A percentile compares a stretch with the other conserved stretches of the same genome.
Evolutionary conservation across 2,888 invertebrate genomes (phyloP).

Genomic region (Heteropelma amictum): DNA sequence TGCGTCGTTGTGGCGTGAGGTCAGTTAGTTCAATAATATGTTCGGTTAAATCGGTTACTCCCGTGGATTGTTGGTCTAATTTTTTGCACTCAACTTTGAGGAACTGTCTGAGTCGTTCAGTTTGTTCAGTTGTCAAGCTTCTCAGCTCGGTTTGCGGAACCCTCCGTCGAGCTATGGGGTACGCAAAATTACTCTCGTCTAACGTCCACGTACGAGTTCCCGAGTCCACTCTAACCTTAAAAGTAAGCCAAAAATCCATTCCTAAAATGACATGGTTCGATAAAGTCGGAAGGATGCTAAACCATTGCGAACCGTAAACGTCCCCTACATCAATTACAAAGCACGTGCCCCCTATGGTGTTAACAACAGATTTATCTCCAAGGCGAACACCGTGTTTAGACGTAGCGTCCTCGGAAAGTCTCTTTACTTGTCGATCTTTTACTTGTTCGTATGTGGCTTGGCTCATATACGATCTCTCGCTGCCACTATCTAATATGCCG

Average conservation of each 20-base stretch:
- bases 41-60: constrained; percentile 11
- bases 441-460: not conserved
- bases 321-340: too few species aligned
- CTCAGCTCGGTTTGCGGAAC: not conserved
- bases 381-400: not conserved
- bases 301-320: too few species aligned
- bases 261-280: not conserved
- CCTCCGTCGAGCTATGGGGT: not conserved
- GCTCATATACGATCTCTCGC: constrained; percentile 2
- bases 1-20: constrained; percentile 15
- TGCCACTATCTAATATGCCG: not conserved
- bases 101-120: not conserved
- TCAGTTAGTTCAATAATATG: constrained; percentile 17
- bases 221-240: constrained; percentile 7
- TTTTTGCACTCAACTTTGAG: constrained; percentile 4
- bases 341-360: constrained; percentile 16
- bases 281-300: constrained; percentile 10
- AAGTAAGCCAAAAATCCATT: not conserved
- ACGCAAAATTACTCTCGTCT: constrained; percentile 9
- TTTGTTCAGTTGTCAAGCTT: constrained; percentile 1
- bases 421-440: not conserved
- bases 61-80: constrained; percentile 11
- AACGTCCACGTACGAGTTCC: not conserved
- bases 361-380: not conserved
- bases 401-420: not conserved